These are phyloP conservation scores for Neofelis nebulosa DNA, from an alignment of 2,113 vertebrate species.

Conservation along the genomic window DNA sequence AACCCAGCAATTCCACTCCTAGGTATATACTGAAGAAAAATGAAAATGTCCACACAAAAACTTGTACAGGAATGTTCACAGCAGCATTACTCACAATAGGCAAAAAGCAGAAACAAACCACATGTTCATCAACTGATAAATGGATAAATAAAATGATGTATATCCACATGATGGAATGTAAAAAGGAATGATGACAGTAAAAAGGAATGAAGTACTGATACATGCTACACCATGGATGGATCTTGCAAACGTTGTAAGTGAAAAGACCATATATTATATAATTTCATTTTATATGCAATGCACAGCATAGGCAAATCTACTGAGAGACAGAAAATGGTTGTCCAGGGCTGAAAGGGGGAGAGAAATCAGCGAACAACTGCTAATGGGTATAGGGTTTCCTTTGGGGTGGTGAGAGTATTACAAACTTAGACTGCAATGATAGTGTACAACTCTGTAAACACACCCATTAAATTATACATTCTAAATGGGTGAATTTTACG, in stretches of 20 bases:
- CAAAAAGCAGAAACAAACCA: neutral
- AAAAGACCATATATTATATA: neutral
- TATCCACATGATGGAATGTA: neutral
- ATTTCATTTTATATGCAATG: neutral
- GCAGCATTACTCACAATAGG: neutral
- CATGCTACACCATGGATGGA: neutral
- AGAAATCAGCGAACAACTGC: neutral
- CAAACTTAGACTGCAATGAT: neutral
- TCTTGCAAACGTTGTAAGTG: neutral
- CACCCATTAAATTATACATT: neutral
- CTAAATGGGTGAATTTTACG: neutral
- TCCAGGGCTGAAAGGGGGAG: neutral
- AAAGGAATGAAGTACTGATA: neutral
- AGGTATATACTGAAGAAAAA: neutral
- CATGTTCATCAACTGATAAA: neutral
- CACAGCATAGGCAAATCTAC: neutral
- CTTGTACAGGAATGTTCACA: neutral
- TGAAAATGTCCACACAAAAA: neutral
- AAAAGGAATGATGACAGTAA: neutral
- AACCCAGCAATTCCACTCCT: neutral
- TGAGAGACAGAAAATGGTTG: neutral
- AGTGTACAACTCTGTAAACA: neutral
- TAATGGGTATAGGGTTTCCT: neutral
- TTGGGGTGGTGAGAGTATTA: neutral
- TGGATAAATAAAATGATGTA: neutral